Base-by-base conservation (phyloP, 2,888 invertebrate genomes). In the Lasioglossum villosulum region DNA sequence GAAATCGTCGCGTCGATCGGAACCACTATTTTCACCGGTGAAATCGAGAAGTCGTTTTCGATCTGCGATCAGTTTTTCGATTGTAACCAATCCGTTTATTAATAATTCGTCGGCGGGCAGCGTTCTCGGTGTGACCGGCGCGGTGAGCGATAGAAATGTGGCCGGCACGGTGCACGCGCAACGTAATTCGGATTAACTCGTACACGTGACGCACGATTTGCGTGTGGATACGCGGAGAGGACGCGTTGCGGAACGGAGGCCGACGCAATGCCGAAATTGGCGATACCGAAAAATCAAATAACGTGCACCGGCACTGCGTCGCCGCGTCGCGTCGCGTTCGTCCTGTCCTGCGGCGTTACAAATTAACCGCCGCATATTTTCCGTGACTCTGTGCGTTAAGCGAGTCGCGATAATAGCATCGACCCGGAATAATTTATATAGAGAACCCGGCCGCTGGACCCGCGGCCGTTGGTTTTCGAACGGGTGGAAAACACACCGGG, bases 331-430 rank as follows among this genome's bases (percentile, higher is more conserved):
- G 52, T 52, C 52, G 23, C 52, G 52, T 23, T 52, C 76, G 34
- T 5, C 42, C 63, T 59, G 56, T 34, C 52, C 85, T 27, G 82
- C 42, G 82, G 81, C 68, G 86, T 89, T 88, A 86, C 89, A 86
- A 92, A 92, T 92, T 89, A 91, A 90, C 89, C 87, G 79, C 82
- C 83, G 85, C 86, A 86, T 88, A 91, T 92, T 91, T 90, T 86
- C 74, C 76, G 73, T 75, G 81, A 73, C 86, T 80, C 81, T 80
- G 82, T 81, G 84, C 85, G 85, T 90, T 88, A 79, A 86, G 80
- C 77, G 74, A 42, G 23, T 14, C 56, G 39, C 68, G 75, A 81
- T 88, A 86, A 89, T 83, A 45, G 79, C 73, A 71, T 80, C 78
- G 86, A 85, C 71, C 76, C 70, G 75, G 71, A 86, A 90, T 90